Evolutionary conservation across 2,797 vertebrate genomes (phyloP), one percentile per base, ranked within the genome.

Genomic region (Sebastes trivittatus): DNA sequence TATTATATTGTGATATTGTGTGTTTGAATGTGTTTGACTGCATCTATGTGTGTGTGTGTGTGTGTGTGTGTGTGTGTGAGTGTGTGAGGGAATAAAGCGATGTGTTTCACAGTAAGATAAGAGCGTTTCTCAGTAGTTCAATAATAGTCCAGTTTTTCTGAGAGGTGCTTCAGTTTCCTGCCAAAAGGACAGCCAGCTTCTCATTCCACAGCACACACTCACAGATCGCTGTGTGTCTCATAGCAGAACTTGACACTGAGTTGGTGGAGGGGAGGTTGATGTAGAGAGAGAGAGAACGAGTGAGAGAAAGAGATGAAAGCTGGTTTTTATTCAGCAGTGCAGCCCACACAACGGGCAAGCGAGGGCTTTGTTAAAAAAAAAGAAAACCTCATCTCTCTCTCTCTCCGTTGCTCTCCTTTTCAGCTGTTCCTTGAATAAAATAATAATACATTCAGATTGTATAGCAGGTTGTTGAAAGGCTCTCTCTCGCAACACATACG

Each of bases 231-330:
- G 83, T 72, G 87, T 86, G 88, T 92, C 91, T 93, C 92, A 90
- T 89, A 88, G 89, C 89, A 89, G 89, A 85, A 81, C 89, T 91
- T 93, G 93, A 94, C 92, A 93, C 89, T 87, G 93, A 94, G 93
- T 93, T 92, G 92, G 92, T 93, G 92, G 93, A 94, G 89, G 89
- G 89, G 87, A 90, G 89, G 78, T 85, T 86, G 90, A 92, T 89
- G 90, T 81, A 63, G 79, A 81, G 74, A 87, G 77, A 72, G 70
- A 80, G 68, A 78, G 29, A 86, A 52, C 18, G 52, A 70, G 78
- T 80, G 72, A 85, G 75, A 80, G 69, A 80, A 74, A 52, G 85
- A 89, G 88, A 93, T 93, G 88, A 93, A 92, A 91, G 90, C 87
- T 69, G 87, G 62, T 81, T 92, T 88, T 86, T 86, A 90, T 93